Base-by-base conservation (phyloP, 23 tunicate genomes). In the Trididemnum miniatum region DNA sequence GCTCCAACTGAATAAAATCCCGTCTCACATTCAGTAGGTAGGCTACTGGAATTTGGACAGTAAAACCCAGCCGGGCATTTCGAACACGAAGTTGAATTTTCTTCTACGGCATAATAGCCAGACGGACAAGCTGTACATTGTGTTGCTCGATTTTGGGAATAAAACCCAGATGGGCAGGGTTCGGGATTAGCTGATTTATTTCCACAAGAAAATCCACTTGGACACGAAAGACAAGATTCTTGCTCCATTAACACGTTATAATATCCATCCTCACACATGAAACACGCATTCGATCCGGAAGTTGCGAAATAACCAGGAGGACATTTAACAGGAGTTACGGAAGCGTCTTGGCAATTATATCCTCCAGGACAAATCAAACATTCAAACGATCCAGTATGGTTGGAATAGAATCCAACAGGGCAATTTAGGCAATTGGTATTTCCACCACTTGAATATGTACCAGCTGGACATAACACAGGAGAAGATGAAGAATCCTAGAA, bases 1-100 rank as follows among this genome's bases (percentile, higher is more conserved):
- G 84, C 86, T 39, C 63, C 79, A 29, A 1, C 0, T 18, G 97
- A 91, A 78, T 76, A 86, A 65, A 59, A 64, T 27, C 92, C 92
- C 12, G 87, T 83, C 0, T 63, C 65, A 50, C 93, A 88, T 23
- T 33, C 72, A 0, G 59, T 23, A 9, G 91, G 86, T 4, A 36
- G 20, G 4, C 1, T 28, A 49, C 44, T 29, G 5, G 86, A 4
- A 27, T 66, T 51, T 1, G 44, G n/a, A 24, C 83, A 85, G 3
- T 76, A 7, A 35, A 23, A 78, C 15, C 80, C 80, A 54, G 71
- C 40, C 1, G 82, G 66, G 67, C 82, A 77, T 30, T 1, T 12
- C 12, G 2, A 31, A 29, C 82, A 77, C 25, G 20, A 30, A 28
- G 4, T 29, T 24, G 82, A 30, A 31, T n/a, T 29, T 28, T 15